phyloP scores from a whole-genome alignment of 2,888 invertebrate species.

The Dorcus parallelipipedus region DNA sequence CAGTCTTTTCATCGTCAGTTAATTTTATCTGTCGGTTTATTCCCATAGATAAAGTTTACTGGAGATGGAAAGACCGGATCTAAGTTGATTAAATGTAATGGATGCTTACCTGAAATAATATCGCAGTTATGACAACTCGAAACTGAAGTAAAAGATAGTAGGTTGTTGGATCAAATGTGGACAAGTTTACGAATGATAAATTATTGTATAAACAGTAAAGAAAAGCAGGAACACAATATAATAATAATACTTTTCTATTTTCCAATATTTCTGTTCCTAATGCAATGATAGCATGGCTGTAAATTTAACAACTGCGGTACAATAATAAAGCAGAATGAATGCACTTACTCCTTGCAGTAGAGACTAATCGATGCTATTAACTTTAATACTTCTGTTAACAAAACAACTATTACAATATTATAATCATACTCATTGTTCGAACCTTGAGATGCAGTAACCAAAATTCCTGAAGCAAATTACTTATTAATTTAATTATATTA shows the following conservation, averaged over 20 bases:
- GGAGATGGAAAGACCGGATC: too few relatives aligned
- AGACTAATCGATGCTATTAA: constrained; percentile 67
- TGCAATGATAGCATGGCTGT: constrained; percentile 58
- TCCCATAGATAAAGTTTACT: too few relatives aligned
- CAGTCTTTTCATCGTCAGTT: too few relatives aligned
- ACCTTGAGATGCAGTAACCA: constrained; percentile 87
- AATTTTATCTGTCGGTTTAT: too few relatives aligned
- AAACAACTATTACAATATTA: constrained; percentile 83
- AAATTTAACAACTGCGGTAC: constrained; percentile 41
- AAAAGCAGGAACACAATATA: constrained; percentile 88
- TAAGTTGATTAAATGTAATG: constrained; percentile 25
- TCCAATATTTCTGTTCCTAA: constrained; percentile 57
- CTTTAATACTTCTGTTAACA: constrained; percentile 85
- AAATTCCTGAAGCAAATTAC: constrained; percentile 68
- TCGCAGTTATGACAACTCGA: constrained; percentile 87
- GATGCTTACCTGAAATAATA: constrained; percentile 77
- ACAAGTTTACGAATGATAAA: constrained; percentile 85
- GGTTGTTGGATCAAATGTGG: constrained; percentile 90
- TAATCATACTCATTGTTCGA: constrained; percentile 78
- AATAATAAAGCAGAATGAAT: not conserved
- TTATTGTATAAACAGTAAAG: constrained; percentile 95
- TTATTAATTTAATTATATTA: not conserved
- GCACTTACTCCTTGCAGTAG: constrained; percentile 67
- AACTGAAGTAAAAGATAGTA: constrained; percentile 88
- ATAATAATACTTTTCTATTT: constrained; percentile 64